Evolutionary conservation across 2,888 invertebrate genomes (phyloP), one percentile per base, ranked within the genome.

Genomic region (Xestobium rufovillosum): DNA sequence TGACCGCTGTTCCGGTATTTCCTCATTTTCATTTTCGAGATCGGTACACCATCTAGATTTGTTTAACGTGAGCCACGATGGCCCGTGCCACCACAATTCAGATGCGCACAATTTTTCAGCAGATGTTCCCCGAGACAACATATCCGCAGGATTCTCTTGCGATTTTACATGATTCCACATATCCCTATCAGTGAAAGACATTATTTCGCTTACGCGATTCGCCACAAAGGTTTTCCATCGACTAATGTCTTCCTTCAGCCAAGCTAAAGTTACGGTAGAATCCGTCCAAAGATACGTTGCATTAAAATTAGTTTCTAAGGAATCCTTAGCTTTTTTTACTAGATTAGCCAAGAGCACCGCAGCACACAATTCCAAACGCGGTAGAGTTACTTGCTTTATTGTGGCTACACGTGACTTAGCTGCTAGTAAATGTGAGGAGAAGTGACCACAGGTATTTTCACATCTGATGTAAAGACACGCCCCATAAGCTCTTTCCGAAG

Each of bases 381-480:
- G 42, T 8, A 39, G 19, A 9, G 31, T 23, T 15, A 43, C 13
- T 2, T 29, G 17, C 26, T 43, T 41, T 10, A 43, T 12, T 4
- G 43, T 40, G 8, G 41, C 41, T 3, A 39, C 43, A 14, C 14
- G 36, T 15, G 31, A 15, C 35, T 38, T 41, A 11, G 38, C 34
- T 11, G 41, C 33, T 11, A 43, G 15, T 25, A 43, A 30, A 28
- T 34, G 32, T 4, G 28, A 6, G 3, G 6, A n/a, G 9, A 10
- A 14, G 12, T 35, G 17, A 12, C 30, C 39, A 13, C 14, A 6
- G 13, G 26, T 27, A 19, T 38, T 34, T 31, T 23, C 16, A 4
- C 34, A 31, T 14, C 35, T 34, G 27, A 47, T 19, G 25, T 45
- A 44, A 16, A 47, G 23, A 25, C 39, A 41, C 8, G 37, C 28